Base-by-base conservation (phyloP, 2,113 vertebrate species). In the Tachuris rubrigastra region DNA sequence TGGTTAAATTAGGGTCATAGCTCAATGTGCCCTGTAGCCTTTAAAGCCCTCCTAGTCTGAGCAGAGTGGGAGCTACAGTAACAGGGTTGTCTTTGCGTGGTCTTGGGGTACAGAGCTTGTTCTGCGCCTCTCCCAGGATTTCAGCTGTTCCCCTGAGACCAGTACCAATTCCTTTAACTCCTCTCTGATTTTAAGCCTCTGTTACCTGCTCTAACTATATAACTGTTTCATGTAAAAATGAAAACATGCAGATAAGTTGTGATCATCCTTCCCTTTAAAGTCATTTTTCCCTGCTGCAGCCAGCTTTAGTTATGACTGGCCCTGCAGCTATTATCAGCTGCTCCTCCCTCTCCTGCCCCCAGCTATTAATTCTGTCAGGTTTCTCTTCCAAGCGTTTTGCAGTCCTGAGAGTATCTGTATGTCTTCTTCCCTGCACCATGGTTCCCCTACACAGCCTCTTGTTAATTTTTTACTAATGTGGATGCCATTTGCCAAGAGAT, bases 81-180 rank as follows among this genome's bases (percentile, higher is more conserved):
- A 41, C 1, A 1, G 8, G 0, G 20, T 65, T 80, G 28, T 60
- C 24, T 73, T 52, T 28, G n/a, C 2, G 1, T 8, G 4, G 16
- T 41, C 56, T 72, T 25, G 9, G 28, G 46, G 22, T 56, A 25
- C n/a, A 56, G 49, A 82, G 47, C 41, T 39, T 11, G 14, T 39
- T 39, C 50, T 25, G 8, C 81, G 28, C 27, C 19, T 33, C 33
- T 80, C 86, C 21, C 20, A 50, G 33, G 50, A 79, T 71, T 89
- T 93, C 33, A 41, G 46, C 28, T 76, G 25, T 76, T 94, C 4
- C 17, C 6, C n/a, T 37, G 19, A 58, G 28, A 49, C 13, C 76
- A 28, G 4, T 28, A 53, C 46, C 6, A 35, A 50, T 84, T 80
- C 42, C 24, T 84, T 17, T 73, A 46, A 73, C 50, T 84, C 19